A percentile compares a stretch with the other conserved stretches of the same genome.
These are phyloP conservation scores for Acholoe squamosa DNA, from an alignment of 2,888 invertebrate species.

Conservation along the genomic window DNA sequence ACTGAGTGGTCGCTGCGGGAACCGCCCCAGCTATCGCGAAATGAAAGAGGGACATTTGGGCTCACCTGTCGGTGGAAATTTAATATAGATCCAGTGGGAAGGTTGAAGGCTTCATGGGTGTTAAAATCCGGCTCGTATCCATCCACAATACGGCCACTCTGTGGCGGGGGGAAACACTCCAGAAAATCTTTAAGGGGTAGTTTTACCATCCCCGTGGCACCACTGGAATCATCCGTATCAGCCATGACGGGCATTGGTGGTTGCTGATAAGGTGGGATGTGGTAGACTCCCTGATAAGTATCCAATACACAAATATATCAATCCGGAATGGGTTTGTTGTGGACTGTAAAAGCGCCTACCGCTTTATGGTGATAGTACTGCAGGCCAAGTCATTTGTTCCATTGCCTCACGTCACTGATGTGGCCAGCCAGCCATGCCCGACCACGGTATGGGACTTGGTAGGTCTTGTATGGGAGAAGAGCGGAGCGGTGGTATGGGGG, in stretches of 20 bases:
- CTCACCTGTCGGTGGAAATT: slow-evolving; percentile 67
- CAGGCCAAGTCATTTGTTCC: slow-evolving; percentile 38
- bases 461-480: neutral
- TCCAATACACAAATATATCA: neutral
- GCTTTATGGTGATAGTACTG: neutral
- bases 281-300: neutral
- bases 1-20: slow-evolving; percentile 4
- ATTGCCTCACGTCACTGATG: slow-evolving; percentile 24
- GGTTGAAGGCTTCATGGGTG: slow-evolving; percentile 64
- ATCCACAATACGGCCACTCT: slow-evolving; percentile 66
- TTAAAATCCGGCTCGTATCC: slow-evolving; percentile 66
- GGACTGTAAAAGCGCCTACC: slow-evolving; percentile 5
- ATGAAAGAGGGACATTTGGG: slow-evolving; percentile 66
- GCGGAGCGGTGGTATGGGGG: neutral
- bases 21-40: slow-evolving; percentile 65
- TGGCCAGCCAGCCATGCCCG: slow-evolving; percentile 48
- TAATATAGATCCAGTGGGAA: slow-evolving; percentile 63
- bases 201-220: neutral
- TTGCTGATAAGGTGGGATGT: neutral
- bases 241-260: slow-evolving; percentile 44
- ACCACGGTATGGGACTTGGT: neutral
- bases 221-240: slow-evolving; percentile 2
- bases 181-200: slow-evolving; percentile 67
- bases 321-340: slow-evolving; percentile 2
- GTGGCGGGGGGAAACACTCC: slow-evolving; percentile 69